phyloP scores from a whole-genome alignment of 2,888 invertebrate species.

The Plutella xylostella region DNA sequence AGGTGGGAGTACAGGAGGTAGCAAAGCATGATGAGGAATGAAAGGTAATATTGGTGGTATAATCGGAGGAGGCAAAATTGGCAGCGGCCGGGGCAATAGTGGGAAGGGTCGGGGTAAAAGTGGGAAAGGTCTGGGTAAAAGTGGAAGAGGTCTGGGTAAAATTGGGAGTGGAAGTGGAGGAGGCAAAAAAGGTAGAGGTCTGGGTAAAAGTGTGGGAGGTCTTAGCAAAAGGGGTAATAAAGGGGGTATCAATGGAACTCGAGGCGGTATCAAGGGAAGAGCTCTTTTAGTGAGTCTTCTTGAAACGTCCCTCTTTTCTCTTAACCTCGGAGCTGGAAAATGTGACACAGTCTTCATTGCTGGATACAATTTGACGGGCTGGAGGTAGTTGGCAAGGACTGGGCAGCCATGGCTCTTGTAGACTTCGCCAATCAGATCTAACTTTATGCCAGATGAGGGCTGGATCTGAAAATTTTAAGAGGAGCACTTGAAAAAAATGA shows the following conservation, averaged over 20 bases:
- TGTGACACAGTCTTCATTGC: no score
- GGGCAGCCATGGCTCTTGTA: conserved; percentile 23
- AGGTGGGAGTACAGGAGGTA: conserved; percentile 15
- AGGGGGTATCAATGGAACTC: conserved; percentile 16
- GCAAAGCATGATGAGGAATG: conserved; percentile 2
- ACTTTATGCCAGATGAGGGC: conserved; percentile 21
- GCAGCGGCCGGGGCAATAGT: conserved; percentile 16
- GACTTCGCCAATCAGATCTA: conserved; percentile 34
- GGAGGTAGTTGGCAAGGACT: neutral
- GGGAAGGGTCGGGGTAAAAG: conserved; percentile 21
- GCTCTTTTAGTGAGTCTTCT: no score
- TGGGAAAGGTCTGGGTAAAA: conserved; percentile 14
- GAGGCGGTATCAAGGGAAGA: neutral
- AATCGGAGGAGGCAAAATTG: conserved; percentile 18
- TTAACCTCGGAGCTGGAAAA: no score
- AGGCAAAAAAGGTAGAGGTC: conserved; percentile 13
- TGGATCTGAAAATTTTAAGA: conserved; percentile 32
- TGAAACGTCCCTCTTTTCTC: no score
- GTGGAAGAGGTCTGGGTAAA: conserved; percentile 17
- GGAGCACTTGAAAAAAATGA: no score
- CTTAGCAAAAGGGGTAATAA: conserved; percentile 17
- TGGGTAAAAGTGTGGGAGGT: conserved; percentile 20
- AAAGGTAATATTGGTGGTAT: conserved; percentile 5
- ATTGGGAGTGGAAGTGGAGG: conserved; percentile 22
- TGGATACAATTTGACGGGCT: no score